Conservation (phyloP, 2,113 vertebrate genomes). For the Thunnus maccoyii region DNA sequence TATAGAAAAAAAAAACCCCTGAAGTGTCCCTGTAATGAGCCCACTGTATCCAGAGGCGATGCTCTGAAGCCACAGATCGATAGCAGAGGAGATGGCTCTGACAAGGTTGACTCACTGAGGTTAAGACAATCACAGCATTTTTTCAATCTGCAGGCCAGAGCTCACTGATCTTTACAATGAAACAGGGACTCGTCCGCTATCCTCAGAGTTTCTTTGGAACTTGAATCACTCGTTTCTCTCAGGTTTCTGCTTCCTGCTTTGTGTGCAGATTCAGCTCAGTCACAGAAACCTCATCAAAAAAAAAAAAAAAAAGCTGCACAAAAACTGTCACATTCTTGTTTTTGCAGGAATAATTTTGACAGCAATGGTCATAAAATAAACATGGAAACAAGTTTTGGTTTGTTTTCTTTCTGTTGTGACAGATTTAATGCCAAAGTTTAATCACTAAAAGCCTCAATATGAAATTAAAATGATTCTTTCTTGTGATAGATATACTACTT, state of each 20-base stretch:
- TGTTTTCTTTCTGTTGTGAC: no score
- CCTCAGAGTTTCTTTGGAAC: neutral
- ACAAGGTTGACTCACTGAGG: constrained; percentile 48
- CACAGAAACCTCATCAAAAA: neutral
- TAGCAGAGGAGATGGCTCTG: constrained; percentile 47
- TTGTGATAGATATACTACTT: no score
- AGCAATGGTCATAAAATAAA: no score
- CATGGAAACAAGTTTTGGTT: no score
- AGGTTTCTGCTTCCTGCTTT: neutral
- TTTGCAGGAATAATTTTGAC: no score
- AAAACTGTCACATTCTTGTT: no score
- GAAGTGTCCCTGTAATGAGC: constrained; percentile 44
- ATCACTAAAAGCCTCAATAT: no score
- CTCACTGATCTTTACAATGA: constrained; percentile 34
- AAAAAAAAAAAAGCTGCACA: no score
- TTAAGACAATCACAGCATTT: constrained; percentile 56
- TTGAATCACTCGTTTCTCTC: neutral
- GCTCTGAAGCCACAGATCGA: constrained; percentile 57
- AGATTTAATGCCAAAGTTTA: no score
- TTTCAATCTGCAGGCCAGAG: constrained; percentile 45
- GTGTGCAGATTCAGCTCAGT: neutral
- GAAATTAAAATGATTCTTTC: no score
- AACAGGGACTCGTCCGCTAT: neutral
- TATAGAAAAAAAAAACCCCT: neutral
- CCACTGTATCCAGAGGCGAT: constrained; percentile 15